Evolutionary conservation across 2,888 invertebrate genomes (phyloP), one percentile per base, ranked within the genome.

Genomic region (Himalopsyche anomala): DNA sequence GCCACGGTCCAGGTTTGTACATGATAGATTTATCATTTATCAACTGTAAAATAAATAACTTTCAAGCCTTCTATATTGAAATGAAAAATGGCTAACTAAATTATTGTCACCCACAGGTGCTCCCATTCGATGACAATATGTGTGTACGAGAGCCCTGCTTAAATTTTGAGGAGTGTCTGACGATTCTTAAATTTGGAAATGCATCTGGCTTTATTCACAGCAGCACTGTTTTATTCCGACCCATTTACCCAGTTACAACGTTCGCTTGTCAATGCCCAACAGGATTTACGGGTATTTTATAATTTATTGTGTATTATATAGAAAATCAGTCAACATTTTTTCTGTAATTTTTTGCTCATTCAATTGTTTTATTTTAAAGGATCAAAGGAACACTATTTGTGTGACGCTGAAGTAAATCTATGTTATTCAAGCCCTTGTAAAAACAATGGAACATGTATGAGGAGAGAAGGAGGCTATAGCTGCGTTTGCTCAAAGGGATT

Each of bases 71-170:
- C 12, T 51, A 51, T 51, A 15, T 45, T 28, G 45, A 6, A 45
- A 9, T 8, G 6, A 15, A 51, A 51, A 15, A 51, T 8, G 51
- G 15, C 15, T 15, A 15, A 3, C 12, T 15, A 15, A 51, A 51
- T 51, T 51, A 42, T 12, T 51, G 15, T 17, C 45, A 12, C 38
- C 15, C 3, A 9, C 42, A 97, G 94, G 97, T 99, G 0, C 92
- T 99, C 11, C 98, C 99, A 0, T 99, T 99, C 91, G 98, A 98
- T 90, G 99, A 99, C 91, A 98, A 99, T 92, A 94, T 99, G 0
- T 99, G 99, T 91, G 97, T 99, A 0, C 95, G 97, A 84, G 99
- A 99, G 90, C 99, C 99, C 0, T 99, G 99, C 90, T 93, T 98
- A 2, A 98, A 99, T 92, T 99, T 95, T 90, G 98, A 99, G 90